These are phyloP conservation scores for Calyptomena viridis DNA, from an alignment of 2,113 vertebrate species.

Conservation along the genomic window DNA sequence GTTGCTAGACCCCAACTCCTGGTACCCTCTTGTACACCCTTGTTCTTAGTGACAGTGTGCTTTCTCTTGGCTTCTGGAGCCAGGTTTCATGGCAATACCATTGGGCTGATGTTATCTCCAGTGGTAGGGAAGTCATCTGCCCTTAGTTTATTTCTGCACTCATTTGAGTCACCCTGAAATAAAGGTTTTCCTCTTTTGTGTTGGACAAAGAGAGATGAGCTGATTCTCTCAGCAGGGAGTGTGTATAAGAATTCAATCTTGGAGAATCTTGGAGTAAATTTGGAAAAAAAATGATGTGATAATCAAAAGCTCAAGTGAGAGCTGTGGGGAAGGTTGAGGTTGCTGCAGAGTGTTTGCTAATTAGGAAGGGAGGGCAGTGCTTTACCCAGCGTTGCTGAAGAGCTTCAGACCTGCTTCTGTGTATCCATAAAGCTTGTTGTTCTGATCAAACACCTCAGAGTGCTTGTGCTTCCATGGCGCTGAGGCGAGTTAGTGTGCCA, in stretches of 20 bases:
- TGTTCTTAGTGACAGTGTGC: not conserved
- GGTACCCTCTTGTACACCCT: not conserved
- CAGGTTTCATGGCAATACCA: not conserved
- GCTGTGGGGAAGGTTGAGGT: not conserved
- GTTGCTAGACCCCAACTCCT: not conserved
- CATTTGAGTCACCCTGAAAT: not conserved
- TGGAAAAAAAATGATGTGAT: not conserved
- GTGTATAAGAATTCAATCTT: not conserved
- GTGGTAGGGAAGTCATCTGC: not conserved
- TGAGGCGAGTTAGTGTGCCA: rapidly evolving
- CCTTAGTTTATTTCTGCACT: not conserved
- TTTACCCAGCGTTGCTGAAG: not conserved
- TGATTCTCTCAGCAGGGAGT: not conserved
- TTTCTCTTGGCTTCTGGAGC: not conserved
- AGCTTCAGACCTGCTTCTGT: not conserved
- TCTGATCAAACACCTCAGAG: not conserved
- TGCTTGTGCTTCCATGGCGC: rapidly evolving
- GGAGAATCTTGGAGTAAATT: not conserved
- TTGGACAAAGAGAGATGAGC: rapidly evolving
- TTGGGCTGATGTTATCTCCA: not conserved
- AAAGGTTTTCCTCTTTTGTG: not conserved
- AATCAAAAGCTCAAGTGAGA: not conserved
- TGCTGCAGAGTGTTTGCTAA: not conserved
- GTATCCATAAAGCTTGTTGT: not conserved
- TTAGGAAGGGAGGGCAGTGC: not conserved